Evolutionary conservation across 2,888 invertebrate species (phyloP).

Genomic region (Troides oblongomaculatus): DNA sequence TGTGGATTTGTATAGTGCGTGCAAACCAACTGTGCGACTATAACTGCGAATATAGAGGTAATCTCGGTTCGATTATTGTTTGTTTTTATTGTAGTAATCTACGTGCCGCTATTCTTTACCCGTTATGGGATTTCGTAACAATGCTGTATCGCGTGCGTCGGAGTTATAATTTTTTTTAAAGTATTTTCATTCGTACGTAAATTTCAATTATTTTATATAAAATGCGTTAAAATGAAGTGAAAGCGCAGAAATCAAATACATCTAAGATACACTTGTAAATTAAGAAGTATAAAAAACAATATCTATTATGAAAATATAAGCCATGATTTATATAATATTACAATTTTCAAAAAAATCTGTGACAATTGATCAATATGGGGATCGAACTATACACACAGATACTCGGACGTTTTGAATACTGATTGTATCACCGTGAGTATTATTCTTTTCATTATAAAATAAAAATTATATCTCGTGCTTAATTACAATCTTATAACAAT

Average conservation of each 20-base stretch:
- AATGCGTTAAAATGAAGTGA: background rate
- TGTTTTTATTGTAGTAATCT: conserved; percentile 33
- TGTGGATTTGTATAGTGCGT: conserved; percentile 62
- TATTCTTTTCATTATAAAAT: too few species aligned
- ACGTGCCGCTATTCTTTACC: conserved; percentile 16
- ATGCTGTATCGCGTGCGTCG: background rate
- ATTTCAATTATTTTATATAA: background rate
- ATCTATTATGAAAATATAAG: too few species aligned
- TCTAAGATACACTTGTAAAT: background rate
- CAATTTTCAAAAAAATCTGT: too few species aligned
- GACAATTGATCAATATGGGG: too few species aligned
- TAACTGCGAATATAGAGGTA: conserved; percentile 40
- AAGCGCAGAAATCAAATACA: background rate
- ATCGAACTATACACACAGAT: too few species aligned
- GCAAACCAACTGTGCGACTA: conserved; percentile 47
- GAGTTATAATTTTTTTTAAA: too few species aligned
- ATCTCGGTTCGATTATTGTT: conserved; percentile 58
- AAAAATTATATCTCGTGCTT: too few species aligned
- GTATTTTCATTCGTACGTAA: too few species aligned
- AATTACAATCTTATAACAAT: background rate
- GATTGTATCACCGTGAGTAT: too few species aligned
- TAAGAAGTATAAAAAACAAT: background rate
- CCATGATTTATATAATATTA: too few species aligned
- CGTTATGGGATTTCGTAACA: conserved; percentile 18
- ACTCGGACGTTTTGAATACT: too few species aligned